Evolutionary conservation across 2,797 vertebrate genomes (phyloP), one percentile per base, ranked within the genome.

Genomic region (Myripristis jacobus): DNA sequence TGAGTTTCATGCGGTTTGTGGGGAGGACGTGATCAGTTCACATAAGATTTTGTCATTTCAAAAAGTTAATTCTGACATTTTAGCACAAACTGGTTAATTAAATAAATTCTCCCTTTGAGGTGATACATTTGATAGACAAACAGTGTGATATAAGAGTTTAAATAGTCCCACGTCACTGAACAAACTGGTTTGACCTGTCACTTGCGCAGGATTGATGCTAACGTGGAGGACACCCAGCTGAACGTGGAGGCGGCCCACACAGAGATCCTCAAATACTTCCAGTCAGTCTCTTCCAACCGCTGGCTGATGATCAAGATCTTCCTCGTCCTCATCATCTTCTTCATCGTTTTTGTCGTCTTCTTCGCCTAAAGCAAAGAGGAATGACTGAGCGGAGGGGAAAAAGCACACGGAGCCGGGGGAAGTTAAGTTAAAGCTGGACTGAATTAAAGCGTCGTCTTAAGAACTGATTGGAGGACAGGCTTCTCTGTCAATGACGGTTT

Each of bases 271-370:
- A 98, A 98, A 68, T 98, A 98, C 82, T 98, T 98, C 91, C 97
- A 98, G 93, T 98, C 97, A 0, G 96, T 98, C 55, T 97, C 97
- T 18, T 98, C 96, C 89, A 98, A 98, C 83, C 96, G 97, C 67
- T 98, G 97, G 97, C 95, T 98, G 53, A 96, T 98, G 96, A 94
- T 98, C 81, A 98, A 98, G 94, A 97, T 98, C 84, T 98, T 98
- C 92, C 96, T 98, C 12, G 95, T 98, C 81, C 96, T 98, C 67
- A 89, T 97, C 31, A 38, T 98, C 82, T 98, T 98, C 93, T 98
- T 98, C 93, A 96, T 98, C 87, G 89, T 98, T 88, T 98, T 98
- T 46, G 97, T 98, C n/a, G 96, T 98, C 74, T 98, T 98, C 92
- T 94, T 98, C 7, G 97, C 97, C 72, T 98, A 92, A 97, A 70